Percentiles rank a stretch among this genome's conserved stretches.
Evolutionary conservation across 2,888 invertebrate species (phyloP).

Genomic region (Hydraecia micacea): DNA sequence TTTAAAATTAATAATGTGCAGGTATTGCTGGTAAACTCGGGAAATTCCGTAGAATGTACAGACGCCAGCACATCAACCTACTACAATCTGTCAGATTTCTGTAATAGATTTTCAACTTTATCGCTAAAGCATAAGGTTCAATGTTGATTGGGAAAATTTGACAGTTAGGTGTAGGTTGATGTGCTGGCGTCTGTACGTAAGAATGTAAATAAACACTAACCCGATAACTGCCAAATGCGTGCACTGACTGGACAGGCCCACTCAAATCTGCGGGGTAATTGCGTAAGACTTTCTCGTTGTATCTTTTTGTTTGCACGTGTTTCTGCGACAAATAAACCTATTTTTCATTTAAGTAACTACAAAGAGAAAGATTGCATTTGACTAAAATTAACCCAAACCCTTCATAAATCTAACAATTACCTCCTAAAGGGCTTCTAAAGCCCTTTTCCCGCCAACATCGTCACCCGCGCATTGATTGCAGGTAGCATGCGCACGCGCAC

Average conservation of each 20-base stretch:
- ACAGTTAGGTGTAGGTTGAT: too few species aligned
- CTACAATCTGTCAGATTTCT: too few species aligned
- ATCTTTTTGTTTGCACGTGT: too few species aligned
- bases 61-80: too few species aligned
- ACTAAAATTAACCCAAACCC: not conserved
- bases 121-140: too few species aligned
- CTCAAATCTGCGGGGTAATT: not conserved
- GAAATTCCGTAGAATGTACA: not conserved
- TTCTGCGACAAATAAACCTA: too few species aligned
- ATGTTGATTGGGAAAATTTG: too few species aligned
- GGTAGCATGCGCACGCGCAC: conserved; percentile 61
- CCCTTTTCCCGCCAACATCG: conserved; percentile 1
- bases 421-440: conserved; percentile 8
- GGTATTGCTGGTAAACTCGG: not conserved
- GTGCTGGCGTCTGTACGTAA: too few species aligned
- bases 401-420: conserved; percentile 9
- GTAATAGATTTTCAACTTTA: too few species aligned
- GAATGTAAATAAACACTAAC: too few species aligned
- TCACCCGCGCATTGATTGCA: conserved; percentile 55
- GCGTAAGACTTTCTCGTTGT: too few species aligned
- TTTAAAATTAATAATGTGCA: conserved; percentile 3
- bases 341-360: not conserved
- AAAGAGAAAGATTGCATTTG: not conserved
- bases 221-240: not conserved
- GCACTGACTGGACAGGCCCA: not conserved